phyloP scores from a whole-genome alignment of 2,113 vertebrate genomes.

The Malaclemys terrapin region DNA sequence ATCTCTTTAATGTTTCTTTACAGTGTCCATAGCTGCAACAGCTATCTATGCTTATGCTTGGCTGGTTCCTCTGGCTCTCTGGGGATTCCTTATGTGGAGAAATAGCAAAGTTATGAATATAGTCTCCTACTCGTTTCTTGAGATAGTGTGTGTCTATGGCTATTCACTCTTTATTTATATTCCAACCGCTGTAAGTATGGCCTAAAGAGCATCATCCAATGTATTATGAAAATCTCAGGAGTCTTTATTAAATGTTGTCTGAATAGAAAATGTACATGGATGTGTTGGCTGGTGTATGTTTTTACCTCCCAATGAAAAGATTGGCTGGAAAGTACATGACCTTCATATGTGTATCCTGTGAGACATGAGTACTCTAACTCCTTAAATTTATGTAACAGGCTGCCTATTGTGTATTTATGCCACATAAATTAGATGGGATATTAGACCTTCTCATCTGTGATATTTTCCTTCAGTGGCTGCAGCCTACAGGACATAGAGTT shows the following conservation, averaged over 20 bases:
- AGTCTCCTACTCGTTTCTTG: conserved; percentile 95
- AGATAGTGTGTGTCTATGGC: conserved; percentile 96
- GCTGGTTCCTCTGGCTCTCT: conserved; percentile 93
- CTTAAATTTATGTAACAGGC: background rate
- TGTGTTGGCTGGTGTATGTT: background rate
- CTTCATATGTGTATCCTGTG: background rate
- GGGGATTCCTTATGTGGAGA: conserved; percentile 95
- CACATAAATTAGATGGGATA: background rate
- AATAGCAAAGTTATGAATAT: conserved; percentile 92
- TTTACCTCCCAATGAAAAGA: background rate
- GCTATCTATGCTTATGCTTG: conserved; percentile 94
- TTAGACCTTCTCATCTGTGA: background rate
- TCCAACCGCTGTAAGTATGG: conserved; percentile 90
- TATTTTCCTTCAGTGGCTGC: background rate
- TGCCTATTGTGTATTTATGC: background rate
- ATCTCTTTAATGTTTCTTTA: conserved; percentile 24
- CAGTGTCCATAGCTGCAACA: conserved; percentile 96
- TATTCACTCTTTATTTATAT: conserved; percentile 97
- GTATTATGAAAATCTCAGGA: background rate
- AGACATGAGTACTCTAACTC: background rate
- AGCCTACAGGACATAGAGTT: background rate
- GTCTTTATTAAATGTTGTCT: background rate
- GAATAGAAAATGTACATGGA: background rate
- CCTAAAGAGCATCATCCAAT: background rate
- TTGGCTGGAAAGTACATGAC: background rate